A percentile compares a stretch with the other conserved stretches of the same genome.
Conservation (phyloP, 2,888 invertebrate species). For the Caenorhabditis sinica region DNA sequence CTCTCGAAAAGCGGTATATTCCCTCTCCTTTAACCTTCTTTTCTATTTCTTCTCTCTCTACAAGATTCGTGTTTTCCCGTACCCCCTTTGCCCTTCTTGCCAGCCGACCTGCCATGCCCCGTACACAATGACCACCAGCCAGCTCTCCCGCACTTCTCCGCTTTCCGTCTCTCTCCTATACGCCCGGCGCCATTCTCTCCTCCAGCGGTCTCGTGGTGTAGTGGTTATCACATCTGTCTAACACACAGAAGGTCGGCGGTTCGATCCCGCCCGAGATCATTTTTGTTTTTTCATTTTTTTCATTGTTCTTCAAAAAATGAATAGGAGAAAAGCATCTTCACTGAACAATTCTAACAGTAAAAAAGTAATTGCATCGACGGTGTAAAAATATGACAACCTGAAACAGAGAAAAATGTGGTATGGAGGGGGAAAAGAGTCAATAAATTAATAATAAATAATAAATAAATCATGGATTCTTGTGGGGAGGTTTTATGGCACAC, state of each 20-base stretch:
- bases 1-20: too few relatives aligned
- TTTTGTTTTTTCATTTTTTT: slow-evolving; percentile 36
- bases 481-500: slow-evolving; percentile 49
- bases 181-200: neutral
- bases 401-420: slow-evolving; percentile 12
- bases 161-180: neutral
- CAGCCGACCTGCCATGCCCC: neutral
- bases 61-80: neutral
- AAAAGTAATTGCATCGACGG: neutral
- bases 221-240: slow-evolving; percentile 83
- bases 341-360: slow-evolving; percentile 5
- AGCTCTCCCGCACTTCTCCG: neutral
- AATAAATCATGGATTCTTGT: slow-evolving; percentile 28
- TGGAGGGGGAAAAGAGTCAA: slow-evolving; percentile 4
- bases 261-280: slow-evolving; percentile 82
- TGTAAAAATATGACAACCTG: slow-evolving; percentile 26
- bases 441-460: neutral
- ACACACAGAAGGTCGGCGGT: slow-evolving; percentile 83
- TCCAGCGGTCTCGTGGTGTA: slow-evolving; percentile 79
- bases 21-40: too few relatives aligned
- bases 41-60: too few relatives aligned
- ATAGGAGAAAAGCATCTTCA: neutral
- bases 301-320: neutral
- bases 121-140: too few relatives aligned
- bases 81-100: neutral